Conservation (phyloP, 2,888 invertebrate genomes). For the Anorthoa munda region DNA sequence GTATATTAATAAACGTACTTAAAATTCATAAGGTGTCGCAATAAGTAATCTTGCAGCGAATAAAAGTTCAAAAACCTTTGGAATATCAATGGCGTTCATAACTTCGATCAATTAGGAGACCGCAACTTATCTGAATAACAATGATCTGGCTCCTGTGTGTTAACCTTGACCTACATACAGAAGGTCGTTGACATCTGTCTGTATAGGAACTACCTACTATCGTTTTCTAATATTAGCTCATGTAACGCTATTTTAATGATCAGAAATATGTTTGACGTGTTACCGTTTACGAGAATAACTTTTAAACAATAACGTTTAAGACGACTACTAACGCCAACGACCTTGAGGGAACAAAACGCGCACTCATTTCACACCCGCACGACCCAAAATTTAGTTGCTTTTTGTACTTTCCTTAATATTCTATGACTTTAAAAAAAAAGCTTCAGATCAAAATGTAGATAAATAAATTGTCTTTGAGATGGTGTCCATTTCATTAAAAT, state of each 20-base stretch:
- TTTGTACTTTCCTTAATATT: too few species aligned
- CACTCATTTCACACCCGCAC: too few species aligned
- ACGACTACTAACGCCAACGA: too few species aligned
- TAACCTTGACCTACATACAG: conserved; percentile 71
- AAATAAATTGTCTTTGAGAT: too few species aligned
- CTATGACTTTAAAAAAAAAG: too few species aligned
- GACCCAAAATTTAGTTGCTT: too few species aligned
- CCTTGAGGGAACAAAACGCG: too few species aligned
- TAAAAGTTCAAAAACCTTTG: conserved; percentile 54
- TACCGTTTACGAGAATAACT: conserved; percentile 24
- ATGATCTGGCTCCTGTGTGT: conserved; percentile 42
- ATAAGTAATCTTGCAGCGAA: conserved; percentile 43
- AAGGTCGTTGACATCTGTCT: conserved; percentile 68
- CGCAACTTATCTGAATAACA: conserved; percentile 57
- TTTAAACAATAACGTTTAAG: conserved; percentile 31
- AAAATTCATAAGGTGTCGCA: conserved; percentile 49
- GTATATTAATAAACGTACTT: conserved; percentile 27
- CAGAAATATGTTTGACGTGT: conserved; percentile 34
- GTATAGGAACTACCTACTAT: conserved; percentile 20
- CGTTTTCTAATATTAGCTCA: conserved; percentile 41
- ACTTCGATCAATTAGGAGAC: conserved; percentile 48
- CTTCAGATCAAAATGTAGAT: too few species aligned
- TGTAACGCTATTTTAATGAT: conserved; percentile 30
- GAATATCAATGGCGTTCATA: conserved; percentile 61
- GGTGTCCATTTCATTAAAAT: too few species aligned